phyloP scores from a whole-genome alignment of 2,113 vertebrate species.

The Urocolius indicus region DNA sequence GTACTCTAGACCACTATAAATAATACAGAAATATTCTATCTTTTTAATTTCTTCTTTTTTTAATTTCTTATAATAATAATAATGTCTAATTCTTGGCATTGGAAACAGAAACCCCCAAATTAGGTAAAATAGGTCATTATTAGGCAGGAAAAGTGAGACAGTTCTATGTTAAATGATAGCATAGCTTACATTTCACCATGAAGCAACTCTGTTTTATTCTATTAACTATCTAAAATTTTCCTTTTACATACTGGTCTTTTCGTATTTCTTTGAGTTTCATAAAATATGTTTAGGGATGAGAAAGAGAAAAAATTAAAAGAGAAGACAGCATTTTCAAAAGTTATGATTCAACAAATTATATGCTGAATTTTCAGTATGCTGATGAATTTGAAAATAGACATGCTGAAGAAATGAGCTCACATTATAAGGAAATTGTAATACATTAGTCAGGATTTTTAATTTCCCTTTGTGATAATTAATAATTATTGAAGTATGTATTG shows the following conservation, averaged over 20 bases:
- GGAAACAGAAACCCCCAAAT: not conserved
- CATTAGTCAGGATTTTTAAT: not conserved
- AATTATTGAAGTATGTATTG: not conserved
- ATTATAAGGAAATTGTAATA: not conserved
- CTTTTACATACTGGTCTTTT: not conserved
- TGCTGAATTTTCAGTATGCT: not conserved
- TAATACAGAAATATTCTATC: not conserved
- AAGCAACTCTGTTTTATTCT: not conserved
- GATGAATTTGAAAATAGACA: not conserved
- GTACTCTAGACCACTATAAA: not conserved
- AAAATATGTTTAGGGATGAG: no score
- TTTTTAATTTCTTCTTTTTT: not conserved
- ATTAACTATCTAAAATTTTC: not conserved
- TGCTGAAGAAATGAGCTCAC: not conserved
- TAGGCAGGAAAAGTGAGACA: not conserved
- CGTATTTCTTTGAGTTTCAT: not conserved
- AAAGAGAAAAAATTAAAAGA: not conserved
- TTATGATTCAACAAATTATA: not conserved
- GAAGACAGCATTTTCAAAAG: not conserved
- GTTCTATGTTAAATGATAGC: not conserved
- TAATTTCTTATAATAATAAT: not conserved
- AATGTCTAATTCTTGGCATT: not conserved
- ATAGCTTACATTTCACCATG: not conserved
- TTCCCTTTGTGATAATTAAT: not conserved
- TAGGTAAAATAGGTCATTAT: not conserved